Evolutionary conservation across 2,797 vertebrate species (phyloP).

Genomic region (Ptychobarbus kaznakovi): DNA sequence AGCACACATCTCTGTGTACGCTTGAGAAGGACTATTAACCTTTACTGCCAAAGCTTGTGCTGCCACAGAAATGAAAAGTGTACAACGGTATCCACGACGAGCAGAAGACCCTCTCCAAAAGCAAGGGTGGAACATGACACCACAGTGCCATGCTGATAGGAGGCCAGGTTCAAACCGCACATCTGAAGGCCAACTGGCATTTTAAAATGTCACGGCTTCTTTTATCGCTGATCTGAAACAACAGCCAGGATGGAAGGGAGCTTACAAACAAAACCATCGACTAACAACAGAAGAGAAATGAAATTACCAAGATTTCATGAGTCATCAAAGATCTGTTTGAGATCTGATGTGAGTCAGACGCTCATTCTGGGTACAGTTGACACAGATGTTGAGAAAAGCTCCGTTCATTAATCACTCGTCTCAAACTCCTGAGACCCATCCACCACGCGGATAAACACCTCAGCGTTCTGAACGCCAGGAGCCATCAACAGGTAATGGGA

Average conservation of each 20-base stretch:
- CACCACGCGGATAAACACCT: slow-evolving; percentile 69
- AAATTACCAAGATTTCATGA: slow-evolving; percentile 19
- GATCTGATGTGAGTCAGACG: not conserved
- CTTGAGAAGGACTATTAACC: slow-evolving; percentile 61
- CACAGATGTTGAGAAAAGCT: slow-evolving; percentile 86
- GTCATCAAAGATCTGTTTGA: not conserved
- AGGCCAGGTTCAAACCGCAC: slow-evolving; percentile 12
- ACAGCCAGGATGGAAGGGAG: slow-evolving; percentile 8
- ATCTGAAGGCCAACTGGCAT: slow-evolving; percentile 6
- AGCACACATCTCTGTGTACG: slow-evolving; percentile 40
- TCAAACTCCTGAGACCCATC: slow-evolving; percentile 65
- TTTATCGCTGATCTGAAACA: slow-evolving; percentile 25
- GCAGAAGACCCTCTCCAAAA: slow-evolving; percentile 16
- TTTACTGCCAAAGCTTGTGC: slow-evolving; percentile 54
- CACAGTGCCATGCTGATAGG: slow-evolving; percentile 11
- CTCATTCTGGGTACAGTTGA: slow-evolving; percentile 63
- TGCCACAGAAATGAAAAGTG: slow-evolving; percentile 48
- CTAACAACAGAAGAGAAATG: slow-evolving; percentile 21
- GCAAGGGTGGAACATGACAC: not conserved
- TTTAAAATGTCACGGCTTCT: slow-evolving; percentile 37
- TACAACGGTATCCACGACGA: not conserved
- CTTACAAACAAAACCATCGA: not conserved
- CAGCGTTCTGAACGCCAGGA: slow-evolving; percentile 64
- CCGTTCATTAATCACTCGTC: slow-evolving; percentile 84
- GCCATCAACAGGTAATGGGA: slow-evolving; percentile 76